Evolutionary conservation across 2,113 vertebrate species (phyloP).

Genomic region (Gambusia affinis): DNA sequence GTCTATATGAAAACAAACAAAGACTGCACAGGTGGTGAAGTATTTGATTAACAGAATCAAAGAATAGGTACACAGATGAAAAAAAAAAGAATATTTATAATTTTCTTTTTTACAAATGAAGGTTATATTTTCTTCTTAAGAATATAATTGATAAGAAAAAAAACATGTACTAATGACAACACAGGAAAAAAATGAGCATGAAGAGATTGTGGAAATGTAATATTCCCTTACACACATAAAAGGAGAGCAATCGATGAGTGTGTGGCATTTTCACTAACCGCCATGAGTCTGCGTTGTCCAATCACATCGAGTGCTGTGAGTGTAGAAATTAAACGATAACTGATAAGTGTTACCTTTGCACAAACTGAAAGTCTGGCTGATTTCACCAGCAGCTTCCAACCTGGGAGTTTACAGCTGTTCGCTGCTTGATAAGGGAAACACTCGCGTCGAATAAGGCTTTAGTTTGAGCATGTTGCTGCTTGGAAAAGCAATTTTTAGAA

Average conservation of each 20-base stretch:
- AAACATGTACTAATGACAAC: no score
- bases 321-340: not conserved
- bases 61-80: no score
- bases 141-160: no score
- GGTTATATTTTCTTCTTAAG: no score
- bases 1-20: not conserved
- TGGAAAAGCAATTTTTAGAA: not conserved
- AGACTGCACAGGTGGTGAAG: not conserved
- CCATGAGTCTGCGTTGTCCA: not conserved
- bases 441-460: not conserved
- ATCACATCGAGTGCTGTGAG: not conserved
- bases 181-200: no score
- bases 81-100: no score
- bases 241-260: not conserved
- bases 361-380: not conserved
- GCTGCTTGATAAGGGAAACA: conserved; percentile 2
- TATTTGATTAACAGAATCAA: no score
- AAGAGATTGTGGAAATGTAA: no score
- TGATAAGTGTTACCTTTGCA: not conserved
- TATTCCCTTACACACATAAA: not conserved
- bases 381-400: not conserved
- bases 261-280: not conserved
- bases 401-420: not conserved
- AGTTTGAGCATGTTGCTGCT: not conserved
- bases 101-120: no score